A percentile compares a stretch with the other conserved stretches of the same genome.
Conservation (phyloP, 2,797 vertebrate species). For the Tympanoctomys barrerae region DNA sequence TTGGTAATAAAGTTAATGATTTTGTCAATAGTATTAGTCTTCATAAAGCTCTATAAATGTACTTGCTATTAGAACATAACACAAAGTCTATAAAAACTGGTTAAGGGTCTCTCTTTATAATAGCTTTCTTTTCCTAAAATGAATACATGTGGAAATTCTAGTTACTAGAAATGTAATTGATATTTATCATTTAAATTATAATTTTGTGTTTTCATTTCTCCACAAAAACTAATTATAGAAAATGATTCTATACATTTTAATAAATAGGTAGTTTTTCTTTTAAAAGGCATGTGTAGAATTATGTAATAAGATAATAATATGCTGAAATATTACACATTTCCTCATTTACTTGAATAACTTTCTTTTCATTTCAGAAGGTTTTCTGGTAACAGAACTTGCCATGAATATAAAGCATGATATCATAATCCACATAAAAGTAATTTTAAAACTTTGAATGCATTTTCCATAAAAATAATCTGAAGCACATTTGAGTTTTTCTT, state of each 20-base stretch:
- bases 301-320: not conserved
- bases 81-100: constrained; percentile 6
- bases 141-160: not conserved
- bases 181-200: constrained; percentile 49
- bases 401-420: not conserved
- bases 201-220: constrained; percentile 29
- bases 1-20: constrained; percentile 54
- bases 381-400: not conserved
- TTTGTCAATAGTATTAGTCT: constrained; percentile 48
- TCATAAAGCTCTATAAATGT: constrained; percentile 9
- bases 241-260: not conserved
- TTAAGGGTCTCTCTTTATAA: not conserved
- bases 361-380: not conserved
- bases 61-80: constrained; percentile 34
- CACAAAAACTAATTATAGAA: constrained; percentile 56
- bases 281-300: not conserved
- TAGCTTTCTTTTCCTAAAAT: constrained; percentile 4
- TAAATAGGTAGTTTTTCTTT: not conserved
- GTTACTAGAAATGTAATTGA: constrained; percentile 3
- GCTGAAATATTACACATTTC: not conserved
- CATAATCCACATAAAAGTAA: not conserved
- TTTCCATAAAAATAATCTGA: constrained; percentile 21
- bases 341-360: constrained; percentile 12
- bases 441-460: not conserved
- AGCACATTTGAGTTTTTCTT: not conserved